Percentiles rank a stretch among this genome's conserved stretches.
Conservation (phyloP, 2,888 invertebrate genomes). For the Scaptomyza parva region DNA sequence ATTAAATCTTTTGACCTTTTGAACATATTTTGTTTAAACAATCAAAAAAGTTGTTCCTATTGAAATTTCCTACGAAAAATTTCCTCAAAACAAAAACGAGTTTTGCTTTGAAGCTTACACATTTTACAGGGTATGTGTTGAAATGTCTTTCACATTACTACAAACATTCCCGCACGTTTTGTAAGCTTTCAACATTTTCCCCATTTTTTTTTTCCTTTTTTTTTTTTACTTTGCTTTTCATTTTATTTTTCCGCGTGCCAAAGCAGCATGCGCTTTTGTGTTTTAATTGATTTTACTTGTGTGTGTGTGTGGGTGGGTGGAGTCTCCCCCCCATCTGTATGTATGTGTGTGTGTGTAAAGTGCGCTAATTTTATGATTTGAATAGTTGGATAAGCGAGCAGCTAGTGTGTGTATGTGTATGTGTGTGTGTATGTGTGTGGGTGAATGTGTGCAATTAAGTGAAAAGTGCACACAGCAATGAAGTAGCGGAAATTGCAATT, state of each 20-base stretch:
- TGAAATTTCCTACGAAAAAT: no score
- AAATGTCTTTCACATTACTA: not conserved
- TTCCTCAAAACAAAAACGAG: no score
- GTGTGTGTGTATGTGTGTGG: slow-evolving; percentile 16
- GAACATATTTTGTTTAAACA: no score
- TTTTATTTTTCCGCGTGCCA: slow-evolving; percentile 36
- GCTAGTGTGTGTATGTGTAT: slow-evolving; percentile 10
- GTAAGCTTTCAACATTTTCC: not conserved
- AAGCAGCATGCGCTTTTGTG: slow-evolving; percentile 66
- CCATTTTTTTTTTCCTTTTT: not conserved
- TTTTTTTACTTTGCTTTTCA: not conserved
- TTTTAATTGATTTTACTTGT: slow-evolving; percentile 69
- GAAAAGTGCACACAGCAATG: slow-evolving; percentile 72
- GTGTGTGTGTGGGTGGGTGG: not conserved
- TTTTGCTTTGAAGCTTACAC: not conserved
- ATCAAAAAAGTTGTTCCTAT: no score
- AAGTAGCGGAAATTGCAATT: slow-evolving; percentile 69
- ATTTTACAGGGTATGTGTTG: slow-evolving; percentile 20
- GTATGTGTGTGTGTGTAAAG: slow-evolving; percentile 50
- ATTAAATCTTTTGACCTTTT: no score
- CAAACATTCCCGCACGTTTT: slow-evolving; percentile 45
- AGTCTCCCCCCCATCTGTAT: slow-evolving; percentile 6
- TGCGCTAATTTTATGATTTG: slow-evolving; percentile 76
- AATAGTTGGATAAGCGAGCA: slow-evolving; percentile 42
- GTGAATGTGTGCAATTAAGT: slow-evolving; percentile 75